Base-by-base conservation (phyloP, 2,113 vertebrate species). In the Xenopus laevis region DNA sequence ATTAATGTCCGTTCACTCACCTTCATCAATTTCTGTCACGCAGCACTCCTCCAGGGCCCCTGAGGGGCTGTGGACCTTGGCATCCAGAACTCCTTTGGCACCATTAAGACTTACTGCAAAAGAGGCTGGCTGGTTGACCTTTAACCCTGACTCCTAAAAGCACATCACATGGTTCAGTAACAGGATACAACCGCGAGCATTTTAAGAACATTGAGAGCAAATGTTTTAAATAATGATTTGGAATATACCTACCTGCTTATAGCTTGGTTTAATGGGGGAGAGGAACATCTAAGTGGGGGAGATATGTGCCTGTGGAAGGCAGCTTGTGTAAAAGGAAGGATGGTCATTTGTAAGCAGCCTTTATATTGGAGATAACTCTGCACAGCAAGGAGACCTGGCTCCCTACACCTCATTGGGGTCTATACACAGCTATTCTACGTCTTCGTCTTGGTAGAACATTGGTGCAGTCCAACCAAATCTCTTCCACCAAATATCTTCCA, bases 101-200 rank as follows among this genome's bases (percentile, higher is more conserved):
- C 95, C 95, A 1, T 97, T 97, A 79, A 97, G 90, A 87, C 94
- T 96, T 84, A 97, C 95, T 69, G 95, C 94, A 79, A 97, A 97
- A 18, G 95, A 97, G 46, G 94, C 95, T 13, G 95, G 95, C 82
- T 97, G 95, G 90, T 97, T 96, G 86, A 93, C 92, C 90, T 97
- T 97, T 88, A 97, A 87, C 82, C 95, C 95, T 47, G 94, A 96
- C 89, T 96, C 95, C 95, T 96, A 88, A 79, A 88, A 87, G 82
- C 81, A 85, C 60, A 87, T 83, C 72, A 85, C 60, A 84, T 9
- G 61, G 71, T 61, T 78, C 5, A 16, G 76, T 81, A 46, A 47
- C 61, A 62, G 11, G 18, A 30, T 5, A 23, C 27, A 55, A 13
- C 27, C 12, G 64, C 15, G n/a, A 2, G 0, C 16, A 20, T 13